Percentiles rank a stretch among this genome's conserved stretches.
These are phyloP conservation scores for Polydrusus pterygomalis DNA, from an alignment of 2,888 invertebrate species.

Conservation along the genomic window DNA sequence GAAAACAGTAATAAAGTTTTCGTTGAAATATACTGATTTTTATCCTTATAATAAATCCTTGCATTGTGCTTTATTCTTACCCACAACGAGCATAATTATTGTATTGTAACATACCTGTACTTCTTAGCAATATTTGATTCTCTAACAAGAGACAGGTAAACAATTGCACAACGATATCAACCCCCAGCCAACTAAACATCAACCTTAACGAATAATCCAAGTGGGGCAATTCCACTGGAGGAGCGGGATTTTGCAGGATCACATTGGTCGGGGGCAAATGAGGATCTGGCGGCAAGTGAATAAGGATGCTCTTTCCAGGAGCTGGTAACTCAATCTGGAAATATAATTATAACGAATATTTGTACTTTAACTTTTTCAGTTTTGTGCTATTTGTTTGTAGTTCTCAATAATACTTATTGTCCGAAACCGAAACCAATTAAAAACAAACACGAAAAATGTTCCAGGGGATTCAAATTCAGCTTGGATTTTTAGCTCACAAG, in stretches of 20 bases:
- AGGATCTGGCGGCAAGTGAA: conserved; percentile 82
- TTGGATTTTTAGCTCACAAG: too few relatives aligned
- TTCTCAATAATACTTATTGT: too few relatives aligned
- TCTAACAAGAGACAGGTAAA: conserved; percentile 97
- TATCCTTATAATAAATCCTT: too few relatives aligned
- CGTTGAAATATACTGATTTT: too few relatives aligned
- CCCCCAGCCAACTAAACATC: conserved; percentile 91
- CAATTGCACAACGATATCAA: conserved; percentile 93
- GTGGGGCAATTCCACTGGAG: conserved; percentile 90
- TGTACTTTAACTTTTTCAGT: too few relatives aligned
- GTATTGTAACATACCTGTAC: conserved; percentile 81
- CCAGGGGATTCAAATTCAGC: too few relatives aligned
- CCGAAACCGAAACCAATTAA: too few relatives aligned
- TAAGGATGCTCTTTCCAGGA: conserved; percentile 89
- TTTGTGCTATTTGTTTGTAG: too few relatives aligned
- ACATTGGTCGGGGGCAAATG: conserved; percentile 79
- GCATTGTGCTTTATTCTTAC: too few relatives aligned
- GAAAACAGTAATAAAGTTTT: conserved; percentile 7
- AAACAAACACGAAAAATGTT: too few relatives aligned
- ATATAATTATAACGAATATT: too few relatives aligned
- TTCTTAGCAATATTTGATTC: conserved; percentile 96
- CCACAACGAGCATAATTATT: background rate
- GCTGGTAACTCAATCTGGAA: conserved; percentile 79
- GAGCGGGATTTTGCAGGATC: conserved; percentile 85
- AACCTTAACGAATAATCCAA: conserved; percentile 91